These are phyloP conservation scores for Vidua macroura DNA, from an alignment of 2,113 vertebrate species.

Conservation along the genomic window DNA sequence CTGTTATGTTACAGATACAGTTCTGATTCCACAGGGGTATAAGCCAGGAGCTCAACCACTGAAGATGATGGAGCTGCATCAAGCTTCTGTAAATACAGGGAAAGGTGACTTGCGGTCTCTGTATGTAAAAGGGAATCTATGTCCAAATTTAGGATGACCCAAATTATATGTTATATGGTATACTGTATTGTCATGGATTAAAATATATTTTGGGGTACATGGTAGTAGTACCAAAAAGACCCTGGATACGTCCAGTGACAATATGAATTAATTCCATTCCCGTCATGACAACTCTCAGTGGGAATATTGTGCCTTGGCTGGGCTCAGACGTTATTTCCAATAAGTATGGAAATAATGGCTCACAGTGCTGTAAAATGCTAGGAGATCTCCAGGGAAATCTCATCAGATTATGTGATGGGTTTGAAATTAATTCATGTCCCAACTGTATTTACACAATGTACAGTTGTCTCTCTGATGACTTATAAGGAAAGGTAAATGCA, in stretches of 20 bases:
- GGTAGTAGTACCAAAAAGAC: slow-evolving; percentile 10
- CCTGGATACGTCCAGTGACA: background rate
- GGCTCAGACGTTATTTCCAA: slow-evolving; percentile 67
- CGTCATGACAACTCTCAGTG: slow-evolving; percentile 25
- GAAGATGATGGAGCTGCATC: background rate
- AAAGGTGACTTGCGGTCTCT: background rate
- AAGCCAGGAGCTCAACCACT: background rate
- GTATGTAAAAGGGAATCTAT: background rate
- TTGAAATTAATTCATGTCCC: slow-evolving; percentile 70
- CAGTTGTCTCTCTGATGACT: slow-evolving; percentile 46
- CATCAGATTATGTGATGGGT: slow-evolving; percentile 69
- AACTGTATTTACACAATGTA: slow-evolving; percentile 41
- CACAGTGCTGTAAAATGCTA: slow-evolving; percentile 27
- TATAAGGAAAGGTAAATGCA: slow-evolving; percentile 22
- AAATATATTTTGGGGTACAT: slow-evolving; percentile 8
- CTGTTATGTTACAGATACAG: background rate
- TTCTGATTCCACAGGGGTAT: background rate
- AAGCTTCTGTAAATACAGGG: background rate
- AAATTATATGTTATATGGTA: background rate
- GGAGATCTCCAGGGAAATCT: slow-evolving; percentile 71
- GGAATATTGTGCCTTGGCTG: slow-evolving; percentile 56
- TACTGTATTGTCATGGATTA: background rate
- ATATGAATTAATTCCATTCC: slow-evolving; percentile 61
- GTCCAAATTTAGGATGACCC: background rate
- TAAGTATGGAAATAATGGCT: slow-evolving; percentile 77